A percentile compares a stretch with the other conserved stretches of the same genome.
phyloP scores from a whole-genome alignment of 2,113 vertebrate genomes.

The Cryptomyrus ogoouensis region DNA sequence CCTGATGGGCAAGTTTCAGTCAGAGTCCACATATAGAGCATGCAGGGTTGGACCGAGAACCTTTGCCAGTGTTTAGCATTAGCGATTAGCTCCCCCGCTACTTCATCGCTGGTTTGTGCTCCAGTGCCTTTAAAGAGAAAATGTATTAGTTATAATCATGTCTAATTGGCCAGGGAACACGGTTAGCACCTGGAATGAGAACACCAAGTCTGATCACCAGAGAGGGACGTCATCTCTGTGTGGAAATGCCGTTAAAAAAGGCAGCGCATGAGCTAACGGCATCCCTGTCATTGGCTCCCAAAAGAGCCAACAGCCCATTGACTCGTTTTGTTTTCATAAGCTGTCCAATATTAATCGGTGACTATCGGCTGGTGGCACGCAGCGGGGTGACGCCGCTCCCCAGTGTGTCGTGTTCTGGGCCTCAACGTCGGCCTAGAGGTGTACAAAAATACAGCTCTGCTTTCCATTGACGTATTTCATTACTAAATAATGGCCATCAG shows the following conservation, averaged over 20 bases:
- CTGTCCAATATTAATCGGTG: not conserved
- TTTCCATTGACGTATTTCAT: slow-evolving; percentile 4
- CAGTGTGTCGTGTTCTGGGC: not conserved
- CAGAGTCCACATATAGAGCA: not conserved
- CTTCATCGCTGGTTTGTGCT: not conserved
- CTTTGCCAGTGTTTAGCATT: not conserved
- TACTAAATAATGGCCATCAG: not conserved
- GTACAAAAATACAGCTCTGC: not conserved
- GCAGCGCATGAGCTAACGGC: not conserved
- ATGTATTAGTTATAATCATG: not conserved
- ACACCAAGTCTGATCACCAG: not conserved
- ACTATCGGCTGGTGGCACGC: not conserved
- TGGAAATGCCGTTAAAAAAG: not conserved
- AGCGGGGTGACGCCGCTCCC: not conserved
- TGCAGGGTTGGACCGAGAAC: not conserved
- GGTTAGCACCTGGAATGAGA: not conserved
- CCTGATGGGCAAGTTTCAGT: not conserved
- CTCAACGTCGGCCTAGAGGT: not conserved
- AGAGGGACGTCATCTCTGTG: not conserved
- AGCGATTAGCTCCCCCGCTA: not conserved
- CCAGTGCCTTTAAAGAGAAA: not conserved
- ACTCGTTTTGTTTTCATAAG: slow-evolving; percentile 1
- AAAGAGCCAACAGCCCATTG: not conserved
- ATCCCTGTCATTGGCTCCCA: not conserved
- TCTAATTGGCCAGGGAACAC: not conserved